Conservation (phyloP, 1,140 invertebrate species). For the Drosophila varians region DNA sequence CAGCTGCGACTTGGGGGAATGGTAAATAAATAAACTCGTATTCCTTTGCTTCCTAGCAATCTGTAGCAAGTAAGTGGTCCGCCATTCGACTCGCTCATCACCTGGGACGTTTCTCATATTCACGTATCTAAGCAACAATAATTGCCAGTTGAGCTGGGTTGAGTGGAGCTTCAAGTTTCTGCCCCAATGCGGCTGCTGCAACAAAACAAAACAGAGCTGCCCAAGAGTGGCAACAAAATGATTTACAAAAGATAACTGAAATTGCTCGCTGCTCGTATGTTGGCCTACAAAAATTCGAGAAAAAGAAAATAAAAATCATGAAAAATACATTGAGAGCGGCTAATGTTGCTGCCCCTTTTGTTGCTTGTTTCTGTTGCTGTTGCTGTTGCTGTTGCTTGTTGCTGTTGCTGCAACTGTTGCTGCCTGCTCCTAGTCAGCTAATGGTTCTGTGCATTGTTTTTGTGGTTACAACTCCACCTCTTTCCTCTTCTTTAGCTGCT, state of each 20-base stretch:
- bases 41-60: neutral
- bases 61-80: slow-evolving; percentile 5
- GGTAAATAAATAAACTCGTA: slow-evolving; percentile 12
- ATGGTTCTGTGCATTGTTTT: slow-evolving; percentile 49
- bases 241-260: slow-evolving; percentile 77
- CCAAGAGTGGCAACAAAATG: slow-evolving; percentile 69
- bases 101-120: slow-evolving; percentile 46
- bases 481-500: slow-evolving; percentile 3
- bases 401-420: slow-evolving; percentile 20
- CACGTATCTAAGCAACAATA: slow-evolving; percentile 63
- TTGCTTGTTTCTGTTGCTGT: neutral
- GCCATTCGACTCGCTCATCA: slow-evolving; percentile 19
- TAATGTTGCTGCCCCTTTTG: slow-evolving; percentile 27
- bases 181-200: neutral
- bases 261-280: slow-evolving; percentile 58
- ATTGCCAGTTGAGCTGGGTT: slow-evolving; percentile 57
- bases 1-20: neutral
- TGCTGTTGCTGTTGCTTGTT: slow-evolving; percentile 17
- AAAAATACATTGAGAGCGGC: slow-evolving; percentile 67
- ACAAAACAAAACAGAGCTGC: slow-evolving; percentile 40
- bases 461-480: slow-evolving; percentile 60
- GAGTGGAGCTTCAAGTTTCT: slow-evolving; percentile 18
- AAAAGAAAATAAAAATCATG: slow-evolving; percentile 69
- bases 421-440: slow-evolving; percentile 25
- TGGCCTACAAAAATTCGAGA: slow-evolving; percentile 72